Evolutionary conservation across 2,888 invertebrate genomes (phyloP).

Genomic region (Dryomyza anilis): DNA sequence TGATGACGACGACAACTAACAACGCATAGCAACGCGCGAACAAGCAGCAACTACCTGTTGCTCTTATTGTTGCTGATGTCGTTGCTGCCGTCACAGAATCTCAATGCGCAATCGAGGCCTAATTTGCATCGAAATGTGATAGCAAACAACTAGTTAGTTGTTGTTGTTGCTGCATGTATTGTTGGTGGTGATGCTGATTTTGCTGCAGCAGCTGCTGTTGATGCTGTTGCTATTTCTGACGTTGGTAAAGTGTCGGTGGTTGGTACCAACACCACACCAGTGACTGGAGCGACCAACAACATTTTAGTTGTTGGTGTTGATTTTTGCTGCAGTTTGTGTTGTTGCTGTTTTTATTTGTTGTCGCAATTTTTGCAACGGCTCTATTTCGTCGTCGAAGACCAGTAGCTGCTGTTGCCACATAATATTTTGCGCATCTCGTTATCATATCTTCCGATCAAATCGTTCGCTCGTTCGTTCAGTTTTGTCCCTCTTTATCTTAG

Average conservation of each 20-base stretch:
- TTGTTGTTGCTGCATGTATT: not conserved
- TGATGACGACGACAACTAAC: conserved; percentile 33
- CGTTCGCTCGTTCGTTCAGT: not conserved
- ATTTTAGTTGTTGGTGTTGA: not conserved
- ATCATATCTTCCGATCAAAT: conserved; percentile 41
- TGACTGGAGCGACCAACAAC: not conserved
- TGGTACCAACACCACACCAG: not conserved
- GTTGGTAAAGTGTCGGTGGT: not conserved
- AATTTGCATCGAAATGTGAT: conserved; percentile 52
- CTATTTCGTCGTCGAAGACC: conserved; percentile 46
- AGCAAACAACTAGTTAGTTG: conserved; percentile 30
- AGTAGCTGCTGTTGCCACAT: conserved; percentile 54
- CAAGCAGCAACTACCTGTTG: not conserved
- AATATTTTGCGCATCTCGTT: conserved; percentile 45
- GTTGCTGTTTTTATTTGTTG: not conserved
- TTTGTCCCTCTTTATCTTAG: conserved; percentile 4
- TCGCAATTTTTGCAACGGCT: not conserved
- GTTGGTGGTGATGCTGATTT: not conserved
- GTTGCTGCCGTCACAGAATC: conserved; percentile 38
- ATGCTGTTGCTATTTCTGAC: not conserved
- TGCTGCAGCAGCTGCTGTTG: not conserved
- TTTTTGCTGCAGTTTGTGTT: not conserved
- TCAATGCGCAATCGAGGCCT: conserved; percentile 42
- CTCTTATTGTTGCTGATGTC: conserved; percentile 29
- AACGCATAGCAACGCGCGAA: conserved; percentile 16